phyloP scores from a whole-genome alignment of 2,113 vertebrate genomes.

The Dendrocopos noguchii region DNA sequence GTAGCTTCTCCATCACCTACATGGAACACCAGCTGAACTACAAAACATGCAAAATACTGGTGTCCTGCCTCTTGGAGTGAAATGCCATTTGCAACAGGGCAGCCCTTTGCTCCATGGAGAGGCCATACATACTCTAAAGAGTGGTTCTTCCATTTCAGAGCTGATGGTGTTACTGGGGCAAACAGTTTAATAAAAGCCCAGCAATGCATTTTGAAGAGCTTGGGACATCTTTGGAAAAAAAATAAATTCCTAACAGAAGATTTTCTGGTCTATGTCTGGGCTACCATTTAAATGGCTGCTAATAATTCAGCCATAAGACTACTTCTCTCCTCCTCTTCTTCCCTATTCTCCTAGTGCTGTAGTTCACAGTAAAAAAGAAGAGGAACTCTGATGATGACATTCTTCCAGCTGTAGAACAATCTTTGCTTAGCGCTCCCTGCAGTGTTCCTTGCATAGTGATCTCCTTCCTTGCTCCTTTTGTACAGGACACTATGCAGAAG shows the following conservation, averaged over 20 bases:
- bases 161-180: slow-evolving; percentile 7
- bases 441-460: neutral
- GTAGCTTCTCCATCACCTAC: slow-evolving; percentile 25
- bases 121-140: neutral
- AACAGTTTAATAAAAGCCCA: slow-evolving; percentile 28
- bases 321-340: neutral
- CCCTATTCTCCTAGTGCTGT: neutral
- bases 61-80: slow-evolving; percentile 6
- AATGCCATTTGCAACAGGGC: neutral
- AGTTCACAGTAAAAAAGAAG: slow-evolving; percentile 44
- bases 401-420: slow-evolving; percentile 11
- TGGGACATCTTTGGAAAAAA: neutral
- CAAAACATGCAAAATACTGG: slow-evolving; percentile 15
- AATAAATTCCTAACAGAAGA: slow-evolving; percentile 5
- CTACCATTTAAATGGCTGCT: neutral
- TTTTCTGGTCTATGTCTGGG: slow-evolving; percentile 28
- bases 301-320: neutral
- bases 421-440: slow-evolving; percentile 21
- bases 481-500: neutral
- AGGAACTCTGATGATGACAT: slow-evolving; percentile 5
- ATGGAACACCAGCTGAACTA: neutral
- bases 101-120: neutral
- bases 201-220: slow-evolving; percentile 40
- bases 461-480: neutral
- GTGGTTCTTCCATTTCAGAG: slow-evolving; percentile 1